phyloP scores from a whole-genome alignment of 2,797 vertebrate genomes.

The Chaetophractus vellerosus region DNA sequence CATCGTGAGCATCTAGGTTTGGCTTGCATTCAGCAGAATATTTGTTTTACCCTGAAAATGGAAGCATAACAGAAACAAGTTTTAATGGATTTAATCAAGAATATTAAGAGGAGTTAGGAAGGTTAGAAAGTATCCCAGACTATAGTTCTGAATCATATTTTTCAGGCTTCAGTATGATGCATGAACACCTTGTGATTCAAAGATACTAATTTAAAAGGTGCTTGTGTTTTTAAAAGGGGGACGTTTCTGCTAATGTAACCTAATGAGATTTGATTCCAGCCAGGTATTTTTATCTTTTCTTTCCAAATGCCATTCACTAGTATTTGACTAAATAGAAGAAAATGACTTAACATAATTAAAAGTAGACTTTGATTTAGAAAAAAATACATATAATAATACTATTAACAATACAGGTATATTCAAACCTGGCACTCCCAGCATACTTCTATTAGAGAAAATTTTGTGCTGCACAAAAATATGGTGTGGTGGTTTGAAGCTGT shows the following conservation, averaged over 20 bases:
- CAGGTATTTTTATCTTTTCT: constrained; percentile 19
- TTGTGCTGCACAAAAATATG: background rate
- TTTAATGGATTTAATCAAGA: background rate
- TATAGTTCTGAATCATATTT: background rate
- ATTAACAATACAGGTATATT: background rate
- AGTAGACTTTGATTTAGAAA: background rate
- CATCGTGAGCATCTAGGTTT: background rate
- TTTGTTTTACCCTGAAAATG: constrained; percentile 1
- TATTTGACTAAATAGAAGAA: constrained; percentile 48
- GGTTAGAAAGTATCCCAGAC: background rate
- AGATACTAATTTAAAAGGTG: background rate
- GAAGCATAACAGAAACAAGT: background rate
- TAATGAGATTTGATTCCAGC: background rate
- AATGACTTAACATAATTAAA: constrained; percentile 60
- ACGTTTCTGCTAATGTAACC: background rate
- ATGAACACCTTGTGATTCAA: background rate
- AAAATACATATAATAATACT: background rate
- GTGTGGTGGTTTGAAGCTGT: background rate
- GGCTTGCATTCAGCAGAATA: background rate
- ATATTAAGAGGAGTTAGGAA: background rate
- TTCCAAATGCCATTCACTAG: background rate
- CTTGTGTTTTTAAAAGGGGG: background rate
- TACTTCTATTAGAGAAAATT: background rate
- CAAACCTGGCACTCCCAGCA: background rate
- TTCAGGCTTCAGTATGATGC: background rate